Evolutionary conservation across 1,140 invertebrate species (phyloP), one percentile per base, ranked within the genome.

Genomic region (Lepeophtheirus salmonis): DNA sequence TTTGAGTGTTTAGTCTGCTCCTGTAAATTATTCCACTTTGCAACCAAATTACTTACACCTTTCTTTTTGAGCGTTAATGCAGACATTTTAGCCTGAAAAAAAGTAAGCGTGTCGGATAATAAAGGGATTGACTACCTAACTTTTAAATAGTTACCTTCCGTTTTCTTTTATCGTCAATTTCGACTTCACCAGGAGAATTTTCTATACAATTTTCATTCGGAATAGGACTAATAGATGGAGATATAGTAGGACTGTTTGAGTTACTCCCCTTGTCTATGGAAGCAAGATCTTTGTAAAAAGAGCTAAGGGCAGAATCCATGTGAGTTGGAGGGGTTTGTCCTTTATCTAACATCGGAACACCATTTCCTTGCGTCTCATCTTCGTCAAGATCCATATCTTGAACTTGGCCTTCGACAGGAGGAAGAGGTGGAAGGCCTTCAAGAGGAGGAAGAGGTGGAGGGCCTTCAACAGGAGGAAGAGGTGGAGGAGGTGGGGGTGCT

Each of bases 1-100:
- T 54, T 20, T 2, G 52, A 20, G 13, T 24, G 17, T 54, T 54
- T 54, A 12, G 23, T 20, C 21, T 80, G 76, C 64, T 78, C 74
- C 67, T 83, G 80, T 52, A 80, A 79, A 64, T 78, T 79, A 67
- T 82, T 79, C 81, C 81, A 83, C 64, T 83, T 83, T 23, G 81
- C 79, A 0, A 83, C 81, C 67, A 83, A 71, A 30, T 76, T 77
- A 1, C 80, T 79, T 14, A 83, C 79, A 64, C 80, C 79, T 66
- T 83, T 83, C 65, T 83, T 82, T 67, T 83, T 83, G 67, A 82
- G 75, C 4, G 77, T 72, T 12, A 81, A 71, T 22, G 77, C n/a
- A 1, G 52, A 20, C 17, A 54, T 41, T 41, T 41, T 41, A n/a
- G 30, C n/a, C 30, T 41, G 30, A 41, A 41, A 41, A 10, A n/a